Percentiles rank a stretch among this genome's conserved stretches.
phyloP scores from a whole-genome alignment of 2,888 invertebrate species.

The Sepioteuthis lessoniana region DNA sequence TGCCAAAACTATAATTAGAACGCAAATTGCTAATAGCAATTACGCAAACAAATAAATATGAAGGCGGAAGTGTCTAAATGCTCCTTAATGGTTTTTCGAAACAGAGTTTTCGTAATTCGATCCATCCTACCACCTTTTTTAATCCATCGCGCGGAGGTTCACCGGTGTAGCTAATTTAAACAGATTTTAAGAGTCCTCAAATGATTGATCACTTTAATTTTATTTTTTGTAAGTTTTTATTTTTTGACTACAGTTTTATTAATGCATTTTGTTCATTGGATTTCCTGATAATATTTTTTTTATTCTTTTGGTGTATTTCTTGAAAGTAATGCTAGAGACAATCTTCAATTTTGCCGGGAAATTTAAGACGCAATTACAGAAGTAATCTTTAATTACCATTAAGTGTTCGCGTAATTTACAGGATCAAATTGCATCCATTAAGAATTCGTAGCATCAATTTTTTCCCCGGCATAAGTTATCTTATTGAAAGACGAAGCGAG shows the following conservation, averaged over 20 bases:
- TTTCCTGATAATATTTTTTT: neutral
- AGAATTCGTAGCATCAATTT: neutral
- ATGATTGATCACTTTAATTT: constrained; percentile 13
- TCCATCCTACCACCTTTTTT: neutral
- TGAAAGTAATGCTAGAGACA: neutral
- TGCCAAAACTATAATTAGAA: neutral
- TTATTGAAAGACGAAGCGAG: neutral
- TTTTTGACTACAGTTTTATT: constrained; percentile 2
- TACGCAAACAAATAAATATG: constrained; percentile 33
- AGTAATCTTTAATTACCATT: constrained; percentile 33
- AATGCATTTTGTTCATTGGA: constrained; percentile 15
- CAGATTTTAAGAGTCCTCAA: constrained; percentile 33
- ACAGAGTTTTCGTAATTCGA: constrained; percentile 20
- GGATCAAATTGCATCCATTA: constrained; percentile 21
- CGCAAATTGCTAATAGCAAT: constrained; percentile 21
- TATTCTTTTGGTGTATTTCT: too few species aligned
- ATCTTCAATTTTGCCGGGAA: constrained; percentile 33
- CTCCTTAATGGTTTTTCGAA: neutral
- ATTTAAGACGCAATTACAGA: constrained; percentile 20
- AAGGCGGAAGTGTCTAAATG: constrained; percentile 33
- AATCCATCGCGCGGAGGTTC: constrained; percentile 9
- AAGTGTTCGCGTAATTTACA: constrained; percentile 12
- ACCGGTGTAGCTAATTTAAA: neutral
- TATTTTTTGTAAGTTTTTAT: neutral
- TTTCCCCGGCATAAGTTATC: neutral